A percentile compares a stretch with the other conserved stretches of the same genome.
These are phyloP conservation scores for Istiophorus platypterus DNA, from an alignment of 2,113 vertebrate genomes.

Conservation along the genomic window DNA sequence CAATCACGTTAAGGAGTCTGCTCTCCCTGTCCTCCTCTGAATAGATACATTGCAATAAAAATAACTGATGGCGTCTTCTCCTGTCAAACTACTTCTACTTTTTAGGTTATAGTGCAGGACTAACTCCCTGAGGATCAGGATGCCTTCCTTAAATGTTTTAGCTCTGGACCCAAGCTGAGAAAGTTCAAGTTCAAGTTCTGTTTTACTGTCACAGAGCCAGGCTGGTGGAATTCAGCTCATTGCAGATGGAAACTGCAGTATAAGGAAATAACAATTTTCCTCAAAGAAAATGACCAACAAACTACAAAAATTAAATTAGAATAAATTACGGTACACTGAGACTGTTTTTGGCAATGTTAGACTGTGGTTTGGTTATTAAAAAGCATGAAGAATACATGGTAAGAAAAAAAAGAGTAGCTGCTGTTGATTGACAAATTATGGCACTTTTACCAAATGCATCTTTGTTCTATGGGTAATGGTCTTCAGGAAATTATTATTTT, in stretches of 20 bases:
- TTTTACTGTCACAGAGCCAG: conserved; percentile 45
- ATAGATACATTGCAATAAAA: conserved; percentile 37
- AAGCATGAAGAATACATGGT: neutral
- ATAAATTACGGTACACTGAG: neutral
- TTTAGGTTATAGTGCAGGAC: conserved; percentile 43
- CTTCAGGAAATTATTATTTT: conserved; percentile 25
- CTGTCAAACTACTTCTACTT: conserved; percentile 49
- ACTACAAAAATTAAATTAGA: neutral
- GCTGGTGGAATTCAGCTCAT: conserved; percentile 14
- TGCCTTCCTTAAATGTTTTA: conserved; percentile 45
- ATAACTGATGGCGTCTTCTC: conserved; percentile 36
- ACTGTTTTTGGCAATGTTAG: neutral
- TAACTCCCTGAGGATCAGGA: conserved; percentile 15
- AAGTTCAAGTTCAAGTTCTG: conserved; percentile 35
- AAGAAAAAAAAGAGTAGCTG: neutral
- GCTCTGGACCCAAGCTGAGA: conserved; percentile 40
- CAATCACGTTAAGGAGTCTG: neutral
- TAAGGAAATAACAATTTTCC: conserved; percentile 3
- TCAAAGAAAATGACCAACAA: neutral
- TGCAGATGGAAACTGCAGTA: conserved; percentile 3
- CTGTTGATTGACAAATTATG: conserved; percentile 3
- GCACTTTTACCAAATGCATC: conserved; percentile 10
- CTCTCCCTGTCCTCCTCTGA: neutral
- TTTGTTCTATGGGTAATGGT: conserved; percentile 23
- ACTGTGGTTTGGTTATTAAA: conserved; percentile 1